Base-by-base conservation (phyloP, 2,113 vertebrate genomes). In the Embiotoca jacksoni region DNA sequence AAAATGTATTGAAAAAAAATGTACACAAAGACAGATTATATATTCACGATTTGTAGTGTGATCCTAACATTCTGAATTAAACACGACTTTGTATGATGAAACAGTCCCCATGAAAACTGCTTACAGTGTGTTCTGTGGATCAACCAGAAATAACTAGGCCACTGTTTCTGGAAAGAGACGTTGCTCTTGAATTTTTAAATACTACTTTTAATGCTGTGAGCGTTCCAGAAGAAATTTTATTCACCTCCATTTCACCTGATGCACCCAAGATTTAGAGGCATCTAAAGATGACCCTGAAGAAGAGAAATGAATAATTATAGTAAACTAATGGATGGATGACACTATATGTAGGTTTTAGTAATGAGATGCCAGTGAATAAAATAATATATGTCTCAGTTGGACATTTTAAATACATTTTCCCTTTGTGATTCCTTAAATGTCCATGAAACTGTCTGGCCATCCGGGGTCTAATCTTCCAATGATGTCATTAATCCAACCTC, bases 401-500 rank as follows among this genome's bases (percentile, higher is more conserved):
- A 37, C 7, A 30, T 23, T 63, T 76, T 49, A 35, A 59, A 8
- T 57, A 37, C 13, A 35, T 78, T 76, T 47, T 3, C 57, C 15
- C 61, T 66, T 69, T 50, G 37, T 55, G 6, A 46, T 64, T 58
- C 10, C 6, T 13, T 9, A 3, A 46, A 50, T 56, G 23, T 58
- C 71, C 30, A 41, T 32, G 65, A 78, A 75, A 50, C 46, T 16
- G 13, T 64, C 65, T 47, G 67, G 35, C 67, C 11, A 16, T 46
- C 63, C 57, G 33, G 60, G 44, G 72, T 83, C 67, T 30, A 64
- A 63, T 75, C 65, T 71, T 75, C 57, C 54, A 50, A 82, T 75
- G 65, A 74, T 70, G 41, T 76, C 57, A 74, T 82, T 78, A 57
- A 71, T 73, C 53, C 61, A 70, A 33, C 63, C 75, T 76, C 59